Evolutionary conservation across 2,113 vertebrate species (phyloP).

Genomic region (Hassar affinis): DNA sequence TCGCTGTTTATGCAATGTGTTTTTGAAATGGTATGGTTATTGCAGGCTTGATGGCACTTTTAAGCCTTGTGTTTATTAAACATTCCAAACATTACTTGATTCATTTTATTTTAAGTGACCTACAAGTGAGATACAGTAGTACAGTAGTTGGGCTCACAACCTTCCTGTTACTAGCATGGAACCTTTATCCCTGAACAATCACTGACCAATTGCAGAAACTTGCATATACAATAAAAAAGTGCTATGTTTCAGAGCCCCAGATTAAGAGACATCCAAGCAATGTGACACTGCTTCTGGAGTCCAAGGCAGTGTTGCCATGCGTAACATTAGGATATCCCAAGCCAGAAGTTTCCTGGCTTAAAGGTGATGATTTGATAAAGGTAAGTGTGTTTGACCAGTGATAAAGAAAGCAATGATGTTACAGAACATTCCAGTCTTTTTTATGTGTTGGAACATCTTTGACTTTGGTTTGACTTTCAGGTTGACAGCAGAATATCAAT

Average conservation of each 20-base stretch:
- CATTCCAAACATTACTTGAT: background rate
- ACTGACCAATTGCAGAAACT: background rate
- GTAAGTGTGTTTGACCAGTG: constrained; percentile 59
- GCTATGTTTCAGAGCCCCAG: constrained; percentile 82
- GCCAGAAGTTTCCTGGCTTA: constrained; percentile 92
- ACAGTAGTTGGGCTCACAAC: background rate
- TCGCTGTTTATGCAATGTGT: no score
- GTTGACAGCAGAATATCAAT: constrained; percentile 83
- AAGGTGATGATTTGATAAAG: constrained; percentile 85
- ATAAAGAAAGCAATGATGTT: background rate
- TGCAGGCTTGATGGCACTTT: background rate
- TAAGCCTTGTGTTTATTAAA: background rate
- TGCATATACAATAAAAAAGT: background rate
- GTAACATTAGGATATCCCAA: constrained; percentile 93
- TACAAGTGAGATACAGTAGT: background rate
- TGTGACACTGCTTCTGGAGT: constrained; percentile 85
- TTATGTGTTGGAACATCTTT: background rate
- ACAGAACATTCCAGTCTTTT: background rate
- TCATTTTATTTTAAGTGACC: background rate
- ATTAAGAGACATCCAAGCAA: constrained; percentile 91
- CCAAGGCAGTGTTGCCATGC: constrained; percentile 92
- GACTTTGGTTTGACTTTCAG: constrained; percentile 61
- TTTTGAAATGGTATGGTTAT: background rate
- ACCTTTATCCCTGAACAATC: background rate
- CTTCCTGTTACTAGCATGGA: background rate